phyloP scores from a whole-genome alignment of 37 sponge, comb jelly and placozoan genomes.

The Halichondria panicea region DNA sequence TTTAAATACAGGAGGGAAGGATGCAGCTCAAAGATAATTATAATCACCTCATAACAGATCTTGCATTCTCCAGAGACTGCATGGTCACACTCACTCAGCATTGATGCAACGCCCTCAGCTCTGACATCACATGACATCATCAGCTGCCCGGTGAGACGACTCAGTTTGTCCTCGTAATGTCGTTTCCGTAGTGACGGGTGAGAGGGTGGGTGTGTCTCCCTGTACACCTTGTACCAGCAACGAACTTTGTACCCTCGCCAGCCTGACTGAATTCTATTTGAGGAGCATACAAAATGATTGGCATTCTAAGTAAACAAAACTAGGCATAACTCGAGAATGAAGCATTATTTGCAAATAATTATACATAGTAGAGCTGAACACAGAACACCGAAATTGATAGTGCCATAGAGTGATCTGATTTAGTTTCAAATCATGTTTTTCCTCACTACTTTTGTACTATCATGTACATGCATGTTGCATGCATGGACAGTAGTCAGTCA shows the following conservation, averaged over 20 bases:
- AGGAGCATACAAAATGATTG: not conserved
- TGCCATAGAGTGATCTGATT: too few species aligned
- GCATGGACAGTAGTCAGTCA: too few species aligned
- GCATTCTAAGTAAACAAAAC: too few species aligned
- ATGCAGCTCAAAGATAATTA: not conserved
- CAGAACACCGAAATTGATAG: too few species aligned
- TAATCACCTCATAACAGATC: not conserved
- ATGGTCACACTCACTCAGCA: slow-evolving; percentile 6
- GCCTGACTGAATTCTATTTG: slow-evolving; percentile 73
- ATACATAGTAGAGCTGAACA: too few species aligned
- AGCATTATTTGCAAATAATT: too few species aligned
- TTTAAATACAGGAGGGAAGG: not conserved
- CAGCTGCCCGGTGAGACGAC: slow-evolving; percentile 15
- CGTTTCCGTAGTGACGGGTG: slow-evolving; percentile 80
- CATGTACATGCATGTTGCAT: too few species aligned
- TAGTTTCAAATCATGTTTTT: too few species aligned
- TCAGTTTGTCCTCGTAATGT: slow-evolving; percentile 72
- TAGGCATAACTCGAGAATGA: too few species aligned
- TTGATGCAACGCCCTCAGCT: not conserved
- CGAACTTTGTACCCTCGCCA: slow-evolving; percentile 85
- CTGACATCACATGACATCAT: slow-evolving; percentile 16
- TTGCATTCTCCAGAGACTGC: not conserved
- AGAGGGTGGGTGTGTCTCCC: slow-evolving; percentile 60
- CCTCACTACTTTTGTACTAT: too few species aligned
- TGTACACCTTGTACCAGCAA: slow-evolving; percentile 63